Base-by-base conservation (phyloP, 2,113 vertebrate genomes). In the Recurvirostra avosetta region DNA sequence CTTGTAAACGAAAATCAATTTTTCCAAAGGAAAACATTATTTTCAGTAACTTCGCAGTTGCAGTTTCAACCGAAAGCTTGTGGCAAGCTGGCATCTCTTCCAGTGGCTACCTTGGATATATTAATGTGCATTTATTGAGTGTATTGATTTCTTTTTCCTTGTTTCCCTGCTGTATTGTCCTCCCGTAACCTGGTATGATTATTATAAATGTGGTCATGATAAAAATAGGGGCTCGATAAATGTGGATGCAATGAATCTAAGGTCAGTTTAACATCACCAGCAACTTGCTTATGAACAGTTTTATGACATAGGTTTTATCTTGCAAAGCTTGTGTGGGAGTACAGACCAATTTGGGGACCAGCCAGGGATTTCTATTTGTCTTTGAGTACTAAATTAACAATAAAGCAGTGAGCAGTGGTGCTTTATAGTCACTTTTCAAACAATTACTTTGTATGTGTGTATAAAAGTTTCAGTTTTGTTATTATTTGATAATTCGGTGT, bases 391-490 rank as follows among this genome's bases (percentile, higher is more conserved):
- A 38, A 89, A 65, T 49, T 66, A 88, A 47, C 26, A 62, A 32
- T 27, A n/a, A 84, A 76, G 61, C 0, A 0, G 68, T 80, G 43
- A 88, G 36, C 53, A 41, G 73, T 49, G 23, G 16, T 49, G 41
- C 70, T 84, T 88, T 78, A 56, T 34, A 92, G 56, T 36, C 21
- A 22, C 43, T 88, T 43, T 84, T 95, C 72, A 72, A 86, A 43
- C 59, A 22, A 23, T 81, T 79, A 73, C 38, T 91, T 77, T 75
- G 10, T 67, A 11, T 41, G 30, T 80, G 79, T 91, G 66, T 94
- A 90, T 66, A 43, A 78, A 90, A 68, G 62, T 79, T 94, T 92
- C n/a, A 43, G 47, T 71, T 96, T 90, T 96, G 83, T 95, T 96
- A 88, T 85, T 90, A 85, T 73, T 68, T 76, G 58, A 81, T 95